Evolutionary conservation across 2,888 invertebrate species (phyloP).

Genomic region (Callyntrura sp.): DNA sequence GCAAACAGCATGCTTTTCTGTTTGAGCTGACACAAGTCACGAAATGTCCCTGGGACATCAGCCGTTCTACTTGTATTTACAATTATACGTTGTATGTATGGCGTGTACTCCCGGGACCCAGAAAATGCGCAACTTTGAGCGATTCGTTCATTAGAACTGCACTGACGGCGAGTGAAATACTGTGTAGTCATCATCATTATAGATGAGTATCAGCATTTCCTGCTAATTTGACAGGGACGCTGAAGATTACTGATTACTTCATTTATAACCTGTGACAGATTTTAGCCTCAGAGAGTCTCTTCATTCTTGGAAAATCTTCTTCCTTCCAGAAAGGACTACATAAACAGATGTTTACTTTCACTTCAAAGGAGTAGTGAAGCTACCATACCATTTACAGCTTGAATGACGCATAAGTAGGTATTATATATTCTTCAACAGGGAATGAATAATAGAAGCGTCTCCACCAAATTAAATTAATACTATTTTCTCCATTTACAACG

Average conservation of each 20-base stretch:
- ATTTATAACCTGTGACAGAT: neutral
- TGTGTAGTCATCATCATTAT: neutral
- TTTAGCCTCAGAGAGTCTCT: neutral
- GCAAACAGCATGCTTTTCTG: too few species aligned
- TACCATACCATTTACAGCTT: neutral
- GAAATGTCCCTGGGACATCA: too few species aligned
- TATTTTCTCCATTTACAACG: neutral
- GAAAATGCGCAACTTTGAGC: too few species aligned
- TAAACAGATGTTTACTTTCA: neutral
- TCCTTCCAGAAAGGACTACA: neutral
- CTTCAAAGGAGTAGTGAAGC: neutral
- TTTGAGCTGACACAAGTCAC: too few species aligned
- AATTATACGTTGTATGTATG: too few species aligned
- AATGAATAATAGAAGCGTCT: neutral
- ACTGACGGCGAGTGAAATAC: neutral
- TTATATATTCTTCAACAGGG: neutral
- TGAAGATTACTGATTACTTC: neutral
- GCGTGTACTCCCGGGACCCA: too few species aligned
- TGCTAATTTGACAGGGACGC: neutral
- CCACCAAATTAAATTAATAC: neutral
- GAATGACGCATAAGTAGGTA: neutral
- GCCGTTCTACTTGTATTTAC: too few species aligned
- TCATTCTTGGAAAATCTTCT: neutral
- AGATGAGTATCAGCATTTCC: conserved; percentile 1
- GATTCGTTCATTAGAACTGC: too few species aligned